Conservation (phyloP, 2,113 vertebrate genomes). For the Zosterops lateralis region DNA sequence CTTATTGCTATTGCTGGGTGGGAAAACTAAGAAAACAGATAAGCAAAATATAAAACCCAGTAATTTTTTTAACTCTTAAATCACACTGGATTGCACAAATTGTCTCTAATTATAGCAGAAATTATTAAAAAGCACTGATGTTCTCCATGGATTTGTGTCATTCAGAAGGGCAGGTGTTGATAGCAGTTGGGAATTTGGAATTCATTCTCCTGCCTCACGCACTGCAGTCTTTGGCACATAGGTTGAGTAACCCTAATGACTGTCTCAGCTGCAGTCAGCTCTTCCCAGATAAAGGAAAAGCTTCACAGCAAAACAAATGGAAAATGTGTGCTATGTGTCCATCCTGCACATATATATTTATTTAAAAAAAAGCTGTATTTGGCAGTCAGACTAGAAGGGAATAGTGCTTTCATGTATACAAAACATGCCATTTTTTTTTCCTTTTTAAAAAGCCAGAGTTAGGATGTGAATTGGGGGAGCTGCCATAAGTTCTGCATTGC, state of each 20-base stretch:
- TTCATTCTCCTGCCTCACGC: background rate
- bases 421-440: rapidly evolving
- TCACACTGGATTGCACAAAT: background rate
- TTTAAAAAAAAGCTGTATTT: background rate
- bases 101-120: background rate
- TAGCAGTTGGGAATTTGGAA: background rate
- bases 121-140: background rate
- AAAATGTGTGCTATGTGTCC: background rate
- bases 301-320: background rate
- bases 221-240: background rate
- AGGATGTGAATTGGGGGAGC: background rate
- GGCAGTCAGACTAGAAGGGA: background rate
- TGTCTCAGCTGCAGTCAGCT: background rate
- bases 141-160: background rate
- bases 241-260: background rate
- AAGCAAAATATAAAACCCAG: background rate
- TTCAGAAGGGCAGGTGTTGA: background rate
- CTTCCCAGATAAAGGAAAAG: background rate
- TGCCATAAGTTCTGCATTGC: background rate
- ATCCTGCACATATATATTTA: background rate
- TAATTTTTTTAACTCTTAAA: background rate
- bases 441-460: background rate
- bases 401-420: background rate
- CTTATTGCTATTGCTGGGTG: background rate
- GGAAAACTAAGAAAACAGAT: background rate